Percentiles rank a stretch among this genome's conserved stretches.
Conservation (phyloP, 2,888 invertebrate species). For the Morpho helenor region DNA sequence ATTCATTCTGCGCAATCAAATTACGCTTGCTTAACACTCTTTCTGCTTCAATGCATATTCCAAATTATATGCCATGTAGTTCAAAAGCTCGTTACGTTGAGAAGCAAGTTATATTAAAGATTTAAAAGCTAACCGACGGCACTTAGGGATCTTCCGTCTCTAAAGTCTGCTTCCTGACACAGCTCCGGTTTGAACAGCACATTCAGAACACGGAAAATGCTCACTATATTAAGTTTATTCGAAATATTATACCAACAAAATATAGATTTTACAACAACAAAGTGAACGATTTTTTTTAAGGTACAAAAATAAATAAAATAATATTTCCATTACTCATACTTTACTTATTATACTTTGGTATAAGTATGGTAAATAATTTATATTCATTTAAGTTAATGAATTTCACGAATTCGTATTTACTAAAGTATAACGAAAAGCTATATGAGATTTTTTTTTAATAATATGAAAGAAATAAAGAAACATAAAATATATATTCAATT, state of each 20-base stretch:
- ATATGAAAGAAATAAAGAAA: too few species aligned
- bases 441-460: too few species aligned
- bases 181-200: slow-evolving; percentile 24
- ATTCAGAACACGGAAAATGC: slow-evolving; percentile 22
- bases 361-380: too few species aligned
- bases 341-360: too few species aligned
- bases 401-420: too few species aligned
- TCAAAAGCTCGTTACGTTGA: slow-evolving; percentile 28
- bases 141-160: slow-evolving; percentile 29
- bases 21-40: slow-evolving; percentile 12
- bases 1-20: slow-evolving; percentile 5
- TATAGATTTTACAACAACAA: too few species aligned
- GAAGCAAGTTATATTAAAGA: slow-evolving; percentile 27
- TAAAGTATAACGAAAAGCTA: too few species aligned
- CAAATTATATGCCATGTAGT: slow-evolving; percentile 14
- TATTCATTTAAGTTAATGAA: too few species aligned
- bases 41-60: slow-evolving; percentile 4
- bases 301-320: too few species aligned
- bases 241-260: neutral
- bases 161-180: slow-evolving; percentile 24
- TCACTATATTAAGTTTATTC: slow-evolving; percentile 11
- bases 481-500: too few species aligned
- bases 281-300: too few species aligned
- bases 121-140: slow-evolving; percentile 27
- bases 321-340: too few species aligned